Conservation (phyloP, 2,888 invertebrate genomes). For the Blastobasis adustella region DNA sequence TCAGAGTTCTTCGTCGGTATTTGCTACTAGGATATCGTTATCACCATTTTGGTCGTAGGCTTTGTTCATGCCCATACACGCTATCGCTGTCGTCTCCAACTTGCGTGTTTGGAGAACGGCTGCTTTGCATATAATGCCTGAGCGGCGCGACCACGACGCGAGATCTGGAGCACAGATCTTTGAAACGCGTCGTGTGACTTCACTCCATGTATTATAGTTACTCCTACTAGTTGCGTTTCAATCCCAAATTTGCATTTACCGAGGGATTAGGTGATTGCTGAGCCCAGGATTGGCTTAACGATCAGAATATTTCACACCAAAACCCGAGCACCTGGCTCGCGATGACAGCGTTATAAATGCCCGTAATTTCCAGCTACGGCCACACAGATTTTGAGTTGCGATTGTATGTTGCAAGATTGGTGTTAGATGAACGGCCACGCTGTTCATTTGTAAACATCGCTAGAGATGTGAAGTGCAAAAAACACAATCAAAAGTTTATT, state of each 20-base stretch:
- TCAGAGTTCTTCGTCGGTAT: constrained; percentile 1
- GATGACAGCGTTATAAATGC: no score
- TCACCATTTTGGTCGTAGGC: constrained; percentile 7
- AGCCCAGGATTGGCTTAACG: no score
- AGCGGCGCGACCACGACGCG: constrained; percentile 51
- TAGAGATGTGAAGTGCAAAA: constrained; percentile 7
- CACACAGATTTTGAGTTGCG: no score
- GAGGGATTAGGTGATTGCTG: neutral
- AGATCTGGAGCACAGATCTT: constrained; percentile 62
- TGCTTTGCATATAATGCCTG: constrained; percentile 63
- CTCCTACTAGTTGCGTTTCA: constrained; percentile 33
- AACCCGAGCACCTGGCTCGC: no score
- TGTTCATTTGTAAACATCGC: no score
- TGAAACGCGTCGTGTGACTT: constrained; percentile 38
- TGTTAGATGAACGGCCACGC: no score
- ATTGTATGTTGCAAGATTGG: no score
- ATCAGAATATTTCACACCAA: no score
- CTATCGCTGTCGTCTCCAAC: constrained; percentile 42
- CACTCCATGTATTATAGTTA: constrained; percentile 36
- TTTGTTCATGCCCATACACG: constrained; percentile 7
- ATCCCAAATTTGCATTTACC: constrained; percentile 23
- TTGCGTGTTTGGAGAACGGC: constrained; percentile 38
- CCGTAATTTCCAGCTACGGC: no score
- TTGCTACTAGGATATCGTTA: constrained; percentile 4
- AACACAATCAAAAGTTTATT: constrained; percentile 36